These are phyloP conservation scores for Alca torda DNA, from an alignment of 2,797 vertebrate species.

Conservation along the genomic window DNA sequence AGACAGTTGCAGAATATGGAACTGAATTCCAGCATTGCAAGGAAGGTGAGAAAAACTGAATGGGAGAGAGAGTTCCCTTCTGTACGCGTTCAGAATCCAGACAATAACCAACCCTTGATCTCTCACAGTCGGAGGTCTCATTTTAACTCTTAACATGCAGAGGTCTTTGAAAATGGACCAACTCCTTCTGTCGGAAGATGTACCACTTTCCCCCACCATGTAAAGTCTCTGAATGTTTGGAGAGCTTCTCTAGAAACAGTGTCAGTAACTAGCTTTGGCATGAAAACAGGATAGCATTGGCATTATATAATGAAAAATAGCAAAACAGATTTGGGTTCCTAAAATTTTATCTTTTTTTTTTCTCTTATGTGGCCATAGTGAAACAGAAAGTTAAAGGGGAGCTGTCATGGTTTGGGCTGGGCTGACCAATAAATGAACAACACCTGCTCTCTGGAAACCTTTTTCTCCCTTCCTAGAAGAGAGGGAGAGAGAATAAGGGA, in stretches of 20 bases:
- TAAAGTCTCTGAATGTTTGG: background rate
- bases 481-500: background rate
- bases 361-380: background rate
- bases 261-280: background rate
- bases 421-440: background rate
- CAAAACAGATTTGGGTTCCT: background rate
- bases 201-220: accelerated
- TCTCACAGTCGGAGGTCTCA: background rate
- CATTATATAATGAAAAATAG: background rate
- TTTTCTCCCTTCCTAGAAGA: background rate
- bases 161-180: background rate
- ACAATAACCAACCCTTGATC: background rate
- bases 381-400: background rate
- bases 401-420: background rate
- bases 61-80: background rate
- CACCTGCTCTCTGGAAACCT: background rate
- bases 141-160: background rate
- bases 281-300: background rate
- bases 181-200: background rate
- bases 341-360: background rate
- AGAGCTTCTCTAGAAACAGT: background rate
- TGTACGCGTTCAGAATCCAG: background rate
- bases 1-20: background rate
- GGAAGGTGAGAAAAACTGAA: background rate
- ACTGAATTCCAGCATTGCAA: background rate